Conservation (phyloP, 2,113 vertebrate genomes). For the Pangasianodon hypophthalmus region DNA sequence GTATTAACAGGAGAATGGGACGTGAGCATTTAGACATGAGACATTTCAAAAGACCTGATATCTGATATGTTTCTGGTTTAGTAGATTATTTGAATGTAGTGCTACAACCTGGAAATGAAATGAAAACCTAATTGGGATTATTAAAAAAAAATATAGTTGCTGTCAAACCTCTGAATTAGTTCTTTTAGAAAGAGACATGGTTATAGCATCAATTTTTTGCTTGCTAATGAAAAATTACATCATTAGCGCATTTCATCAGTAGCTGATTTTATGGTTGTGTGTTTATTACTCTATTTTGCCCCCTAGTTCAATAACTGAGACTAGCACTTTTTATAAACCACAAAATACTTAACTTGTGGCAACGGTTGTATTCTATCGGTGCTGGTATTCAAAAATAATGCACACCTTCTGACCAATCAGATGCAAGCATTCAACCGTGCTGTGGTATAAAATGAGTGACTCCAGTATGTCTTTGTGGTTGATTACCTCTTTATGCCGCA, state of each 20-base stretch:
- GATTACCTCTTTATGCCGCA: slow-evolving; percentile 87
- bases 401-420: background rate
- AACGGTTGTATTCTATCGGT: background rate
- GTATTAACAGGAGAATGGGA: background rate
- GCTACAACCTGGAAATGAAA: background rate
- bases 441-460: background rate
- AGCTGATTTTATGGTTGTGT: background rate
- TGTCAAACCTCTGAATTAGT: background rate
- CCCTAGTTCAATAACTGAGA: background rate
- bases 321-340: background rate
- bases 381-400: background rate
- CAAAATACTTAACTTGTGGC: background rate
- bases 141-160: background rate
- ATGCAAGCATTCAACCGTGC: background rate
- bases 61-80: background rate
- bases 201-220: background rate
- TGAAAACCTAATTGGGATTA: background rate
- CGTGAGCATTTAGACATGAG: background rate
- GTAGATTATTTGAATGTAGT: background rate
- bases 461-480: background rate
- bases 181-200: background rate
- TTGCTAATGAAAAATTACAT: background rate
- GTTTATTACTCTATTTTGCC: slow-evolving; percentile 9
- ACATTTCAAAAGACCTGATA: background rate
- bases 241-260: background rate